Percentiles rank a stretch among this genome's conserved stretches.
Evolutionary conservation across 1,140 invertebrate species (phyloP).

Genomic region (Pygmarrhopalites habei): DNA sequence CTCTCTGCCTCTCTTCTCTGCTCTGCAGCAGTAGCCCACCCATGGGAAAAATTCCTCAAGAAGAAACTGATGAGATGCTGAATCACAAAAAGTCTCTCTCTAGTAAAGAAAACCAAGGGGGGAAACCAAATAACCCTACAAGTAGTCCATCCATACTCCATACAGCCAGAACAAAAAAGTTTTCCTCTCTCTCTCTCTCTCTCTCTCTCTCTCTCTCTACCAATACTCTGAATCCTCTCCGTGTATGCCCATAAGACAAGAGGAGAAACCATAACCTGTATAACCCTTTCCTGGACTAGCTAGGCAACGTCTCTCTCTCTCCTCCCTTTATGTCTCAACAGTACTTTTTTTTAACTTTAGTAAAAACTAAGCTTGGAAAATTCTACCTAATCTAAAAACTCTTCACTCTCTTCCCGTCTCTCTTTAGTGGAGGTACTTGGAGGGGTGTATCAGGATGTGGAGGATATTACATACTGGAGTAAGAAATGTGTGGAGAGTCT

Average conservation of each 20-base stretch:
- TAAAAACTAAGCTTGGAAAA: background rate
- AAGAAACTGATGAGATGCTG: constrained; percentile 30
- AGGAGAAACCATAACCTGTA: constrained; percentile 21
- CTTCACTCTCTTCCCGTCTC: background rate
- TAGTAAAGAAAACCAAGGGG: constrained; percentile 7
- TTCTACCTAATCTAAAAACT: constrained; percentile 4
- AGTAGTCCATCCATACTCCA: no score
- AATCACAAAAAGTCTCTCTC: constrained; percentile 25
- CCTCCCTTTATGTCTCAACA: no score
- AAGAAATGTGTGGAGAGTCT: no score
- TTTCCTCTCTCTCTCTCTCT: no score
- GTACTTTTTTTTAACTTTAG: background rate
- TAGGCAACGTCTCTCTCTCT: background rate
- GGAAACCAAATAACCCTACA: constrained; percentile 29
- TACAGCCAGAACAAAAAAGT: no score
- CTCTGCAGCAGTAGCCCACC: constrained; percentile 22
- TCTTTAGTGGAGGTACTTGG: no score
- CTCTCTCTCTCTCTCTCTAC: no score
- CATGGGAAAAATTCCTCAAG: constrained; percentile 30
- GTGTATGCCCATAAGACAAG: background rate
- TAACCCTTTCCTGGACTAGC: constrained; percentile 20
- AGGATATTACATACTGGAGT: no score
- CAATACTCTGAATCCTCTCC: background rate
- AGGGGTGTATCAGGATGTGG: no score
- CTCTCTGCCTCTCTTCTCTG: constrained; percentile 1